These are phyloP conservation scores for Harpalus rufipes DNA, from an alignment of 2,888 invertebrate genomes.

Conservation along the genomic window DNA sequence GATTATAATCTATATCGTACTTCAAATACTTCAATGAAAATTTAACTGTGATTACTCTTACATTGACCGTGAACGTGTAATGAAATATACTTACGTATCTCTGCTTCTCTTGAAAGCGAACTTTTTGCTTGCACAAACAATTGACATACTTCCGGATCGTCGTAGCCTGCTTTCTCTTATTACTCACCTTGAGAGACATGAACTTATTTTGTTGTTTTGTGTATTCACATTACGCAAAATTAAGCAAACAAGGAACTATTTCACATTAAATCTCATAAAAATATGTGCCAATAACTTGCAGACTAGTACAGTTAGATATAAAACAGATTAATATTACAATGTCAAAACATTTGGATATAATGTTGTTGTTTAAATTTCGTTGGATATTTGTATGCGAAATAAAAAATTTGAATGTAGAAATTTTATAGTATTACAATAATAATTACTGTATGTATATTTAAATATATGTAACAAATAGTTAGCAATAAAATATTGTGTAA, in stretches of 20 bases:
- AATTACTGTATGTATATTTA: too few species aligned
- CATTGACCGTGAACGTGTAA: neutral
- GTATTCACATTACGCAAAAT: slow-evolving; percentile 19
- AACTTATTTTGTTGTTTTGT: slow-evolving; percentile 23
- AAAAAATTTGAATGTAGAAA: too few species aligned
- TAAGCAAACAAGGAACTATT: neutral
- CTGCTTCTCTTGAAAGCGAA: slow-evolving; percentile 25
- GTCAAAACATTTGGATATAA: too few species aligned
- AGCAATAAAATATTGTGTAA: too few species aligned
- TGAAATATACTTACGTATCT: neutral
- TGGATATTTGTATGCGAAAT: too few species aligned
- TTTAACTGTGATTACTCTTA: neutral
- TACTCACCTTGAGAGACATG: slow-evolving; percentile 33
- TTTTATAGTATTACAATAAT: too few species aligned
- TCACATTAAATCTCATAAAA: too few species aligned
- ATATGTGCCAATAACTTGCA: too few species aligned
- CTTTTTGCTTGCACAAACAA: slow-evolving; percentile 39
- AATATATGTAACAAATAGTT: too few species aligned
- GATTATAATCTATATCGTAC: neutral
- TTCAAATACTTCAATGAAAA: neutral
- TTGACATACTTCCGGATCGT: slow-evolving; percentile 47
- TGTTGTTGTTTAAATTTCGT: too few species aligned
- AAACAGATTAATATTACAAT: too few species aligned
- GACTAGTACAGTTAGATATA: too few species aligned
- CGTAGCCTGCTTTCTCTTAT: slow-evolving; percentile 43